Conservation (phyloP, 2,113 vertebrate genomes). For the Geococcyx californianus region DNA sequence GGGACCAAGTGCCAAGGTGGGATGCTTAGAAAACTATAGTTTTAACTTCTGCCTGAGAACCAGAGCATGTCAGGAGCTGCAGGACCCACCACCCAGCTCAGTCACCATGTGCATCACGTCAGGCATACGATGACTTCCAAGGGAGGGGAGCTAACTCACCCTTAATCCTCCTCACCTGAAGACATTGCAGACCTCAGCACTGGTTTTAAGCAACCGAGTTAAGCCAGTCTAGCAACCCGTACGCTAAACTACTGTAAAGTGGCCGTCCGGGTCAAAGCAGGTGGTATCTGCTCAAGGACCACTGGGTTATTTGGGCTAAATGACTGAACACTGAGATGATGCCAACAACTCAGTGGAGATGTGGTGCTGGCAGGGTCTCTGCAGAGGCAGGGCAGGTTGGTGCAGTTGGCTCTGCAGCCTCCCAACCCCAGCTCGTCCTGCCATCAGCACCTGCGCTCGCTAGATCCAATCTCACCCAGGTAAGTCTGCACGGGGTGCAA, state of each 20-base stretch:
- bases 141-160: background rate
- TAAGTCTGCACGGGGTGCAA: background rate
- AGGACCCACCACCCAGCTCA: background rate
- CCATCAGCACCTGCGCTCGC: background rate
- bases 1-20: fast-evolving
- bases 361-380: fast-evolving
- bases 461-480: background rate
- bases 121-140: background rate
- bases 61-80: background rate
- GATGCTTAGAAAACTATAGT: background rate
- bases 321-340: fast-evolving
- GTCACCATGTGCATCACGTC: background rate
- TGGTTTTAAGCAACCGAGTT: background rate
- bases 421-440: background rate
- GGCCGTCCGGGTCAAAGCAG: background rate
- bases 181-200: background rate
- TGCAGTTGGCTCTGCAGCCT: background rate
- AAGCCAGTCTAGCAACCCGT: background rate
- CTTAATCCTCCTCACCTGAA: background rate
- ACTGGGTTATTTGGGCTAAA: background rate
- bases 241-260: background rate
- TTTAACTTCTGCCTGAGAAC: background rate
- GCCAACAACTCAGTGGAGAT: background rate
- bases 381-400: background rate
- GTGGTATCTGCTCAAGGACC: background rate